Evolutionary conservation across 2,113 vertebrate genomes (phyloP).

Genomic region (Fulmarus glacialis): DNA sequence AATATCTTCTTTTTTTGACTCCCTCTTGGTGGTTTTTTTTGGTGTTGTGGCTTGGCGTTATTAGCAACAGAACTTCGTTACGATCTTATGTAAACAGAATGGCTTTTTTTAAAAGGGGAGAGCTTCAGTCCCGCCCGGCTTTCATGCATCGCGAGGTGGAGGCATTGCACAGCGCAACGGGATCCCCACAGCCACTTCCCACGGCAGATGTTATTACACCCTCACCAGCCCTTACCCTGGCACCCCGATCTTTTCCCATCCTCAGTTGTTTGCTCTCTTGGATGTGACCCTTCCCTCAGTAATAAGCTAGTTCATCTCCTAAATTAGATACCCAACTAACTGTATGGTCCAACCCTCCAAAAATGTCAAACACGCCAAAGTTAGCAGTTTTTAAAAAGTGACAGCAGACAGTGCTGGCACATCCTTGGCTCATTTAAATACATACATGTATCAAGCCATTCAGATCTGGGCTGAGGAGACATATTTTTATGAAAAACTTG

Average conservation of each 20-base stretch:
- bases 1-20: not conserved
- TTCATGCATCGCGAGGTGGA: not conserved
- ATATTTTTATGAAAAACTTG: slow-evolving; percentile 29
- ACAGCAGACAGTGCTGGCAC: slow-evolving; percentile 7
- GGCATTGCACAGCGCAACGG: not conserved
- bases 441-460: not conserved
- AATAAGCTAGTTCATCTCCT: not conserved
- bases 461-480: not conserved
- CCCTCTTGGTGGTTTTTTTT: not conserved
- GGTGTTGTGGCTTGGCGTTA: not conserved
- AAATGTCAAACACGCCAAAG: not conserved
- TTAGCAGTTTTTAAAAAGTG: not conserved
- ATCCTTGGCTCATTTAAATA: slow-evolving; percentile 1
- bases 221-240: not conserved
- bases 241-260: not conserved
- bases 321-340: not conserved
- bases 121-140: not conserved
- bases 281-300: not conserved
- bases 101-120: not conserved
- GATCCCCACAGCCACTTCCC: not conserved
- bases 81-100: not conserved
- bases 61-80: not conserved
- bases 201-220: not conserved
- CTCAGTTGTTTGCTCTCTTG: not conserved
- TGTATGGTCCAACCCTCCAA: not conserved